Evolutionary conservation across 2,888 invertebrate species (phyloP), one percentile per base, ranked within the genome.

Genomic region (Lasioglossum calceatum): DNA sequence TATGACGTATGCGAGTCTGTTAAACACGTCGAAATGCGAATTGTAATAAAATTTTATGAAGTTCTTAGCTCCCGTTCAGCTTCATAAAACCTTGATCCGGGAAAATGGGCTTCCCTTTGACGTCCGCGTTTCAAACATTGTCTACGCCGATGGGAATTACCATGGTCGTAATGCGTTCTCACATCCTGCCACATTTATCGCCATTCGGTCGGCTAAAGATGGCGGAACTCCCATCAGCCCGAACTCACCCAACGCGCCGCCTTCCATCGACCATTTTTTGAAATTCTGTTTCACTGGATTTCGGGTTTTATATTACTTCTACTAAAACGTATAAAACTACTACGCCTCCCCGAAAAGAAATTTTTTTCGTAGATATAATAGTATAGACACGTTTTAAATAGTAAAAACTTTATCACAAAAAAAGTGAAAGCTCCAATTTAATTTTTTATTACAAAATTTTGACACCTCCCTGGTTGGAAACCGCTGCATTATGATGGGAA

Each of bases 1-100:
- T n/a, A n/a, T 71, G 39, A 39, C 71, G 71, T 42, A 39, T 71
- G n/a, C 42, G 14, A n/a, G n/a, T 42, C 7, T 36, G 67, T 39
- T 70, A 39, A 70, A 70, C 67, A 39, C 39, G 39, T 39, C 36
- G 67, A 70, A 70, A 77, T 71, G 82, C 64, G 67, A 39, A 39
- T 39, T 70, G 36, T 47, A 50, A 74, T 74, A 70, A 39, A 70
- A 70, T 70, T 70, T 70, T 39, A 70, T 39, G 67, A 70, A 70
- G 67, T 70, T 70, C 67, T 70, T 67, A 67, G 19, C 23, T 36
- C 36, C 32, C 36, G 67, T 67, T 70, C 67, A 23, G 23, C 36
- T 70, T 36, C 67, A 39, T 36, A 70, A 70, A 70, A 70, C 36
- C 36, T 36, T 36, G 36, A 8, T 19, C 36, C 19, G 23, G 36